Percentiles rank a stretch among this genome's conserved stretches.
Conservation (phyloP, 2,113 vertebrate species). For the Rhinolophus sinicus region DNA sequence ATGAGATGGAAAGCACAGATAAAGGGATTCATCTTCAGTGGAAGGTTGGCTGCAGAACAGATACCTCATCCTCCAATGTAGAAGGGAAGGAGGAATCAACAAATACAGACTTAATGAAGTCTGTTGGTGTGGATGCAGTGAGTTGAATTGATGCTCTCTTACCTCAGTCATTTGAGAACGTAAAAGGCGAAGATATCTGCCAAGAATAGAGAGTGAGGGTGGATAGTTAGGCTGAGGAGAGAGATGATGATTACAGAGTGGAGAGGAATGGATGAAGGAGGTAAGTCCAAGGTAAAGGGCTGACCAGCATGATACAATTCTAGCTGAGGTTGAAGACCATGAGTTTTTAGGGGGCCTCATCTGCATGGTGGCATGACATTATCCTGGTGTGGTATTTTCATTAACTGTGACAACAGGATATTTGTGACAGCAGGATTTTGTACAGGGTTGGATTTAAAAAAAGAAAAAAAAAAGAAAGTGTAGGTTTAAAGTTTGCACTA, state of each 20-base stretch:
- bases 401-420: not conserved
- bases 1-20: not conserved
- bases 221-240: not conserved
- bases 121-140: not conserved
- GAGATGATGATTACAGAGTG: not conserved
- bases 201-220: not conserved
- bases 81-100: not conserved
- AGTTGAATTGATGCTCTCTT: not conserved
- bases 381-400: not conserved
- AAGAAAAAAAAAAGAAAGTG: not conserved
- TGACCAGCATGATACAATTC: not conserved
- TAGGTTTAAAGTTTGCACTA: not conserved
- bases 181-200: not conserved
- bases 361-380: not conserved
- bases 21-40: not conserved
- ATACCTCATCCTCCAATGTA: not conserved
- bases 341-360: not conserved
- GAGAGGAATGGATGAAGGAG: not conserved
- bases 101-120: not conserved
- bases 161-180: not conserved
- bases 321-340: not conserved
- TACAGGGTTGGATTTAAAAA: not conserved
- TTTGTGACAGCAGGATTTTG: constrained; percentile 6
- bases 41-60: not conserved
- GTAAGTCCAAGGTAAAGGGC: not conserved